Percentiles rank a stretch among this genome's conserved stretches.
Evolutionary conservation across 2,797 vertebrate species (phyloP).

Genomic region (Coilia nasus): DNA sequence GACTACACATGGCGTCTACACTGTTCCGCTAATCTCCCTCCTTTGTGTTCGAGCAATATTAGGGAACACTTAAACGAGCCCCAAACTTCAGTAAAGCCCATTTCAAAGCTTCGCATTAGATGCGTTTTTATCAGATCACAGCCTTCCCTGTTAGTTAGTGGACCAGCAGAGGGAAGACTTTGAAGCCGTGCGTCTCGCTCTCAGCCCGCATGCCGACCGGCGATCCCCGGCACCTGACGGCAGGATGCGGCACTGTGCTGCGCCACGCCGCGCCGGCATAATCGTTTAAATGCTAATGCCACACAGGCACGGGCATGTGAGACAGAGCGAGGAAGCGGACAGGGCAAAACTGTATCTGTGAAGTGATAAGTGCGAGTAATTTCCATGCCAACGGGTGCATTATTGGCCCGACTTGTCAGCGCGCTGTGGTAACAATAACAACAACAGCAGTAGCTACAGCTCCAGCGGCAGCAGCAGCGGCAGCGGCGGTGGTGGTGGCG

Average conservation of each 20-base stretch:
- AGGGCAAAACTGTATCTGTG: slow-evolving; percentile 51
- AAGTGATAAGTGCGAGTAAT: slow-evolving; percentile 68
- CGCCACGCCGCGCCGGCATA: slow-evolving; percentile 34
- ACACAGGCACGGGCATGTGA: slow-evolving; percentile 47
- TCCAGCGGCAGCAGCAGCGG: background rate
- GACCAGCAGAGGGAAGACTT: slow-evolving; percentile 49
- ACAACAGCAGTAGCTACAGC: background rate
- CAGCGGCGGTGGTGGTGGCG: no score
- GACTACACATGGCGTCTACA: slow-evolving; percentile 48
- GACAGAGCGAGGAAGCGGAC: slow-evolving; percentile 26
- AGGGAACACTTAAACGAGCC: slow-evolving; percentile 63
- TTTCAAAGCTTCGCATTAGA: slow-evolving; percentile 69
- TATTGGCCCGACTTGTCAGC: slow-evolving; percentile 41
- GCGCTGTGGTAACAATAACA: slow-evolving; percentile 31
- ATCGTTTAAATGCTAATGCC: slow-evolving; percentile 72
- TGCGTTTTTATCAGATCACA: slow-evolving; percentile 72
- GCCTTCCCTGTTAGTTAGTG: slow-evolving; percentile 46
- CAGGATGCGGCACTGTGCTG: slow-evolving; percentile 46
- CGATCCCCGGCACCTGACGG: slow-evolving; percentile 58
- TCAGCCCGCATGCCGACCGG: slow-evolving; percentile 34
- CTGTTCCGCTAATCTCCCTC: slow-evolving; percentile 50
- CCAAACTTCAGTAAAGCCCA: slow-evolving; percentile 64
- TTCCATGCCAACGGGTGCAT: slow-evolving; percentile 55
- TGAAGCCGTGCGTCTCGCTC: slow-evolving; percentile 46
- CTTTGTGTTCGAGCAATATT: slow-evolving; percentile 49